phyloP scores from a whole-genome alignment of 2,797 vertebrate species.

The Phoxinus dragarum region DNA sequence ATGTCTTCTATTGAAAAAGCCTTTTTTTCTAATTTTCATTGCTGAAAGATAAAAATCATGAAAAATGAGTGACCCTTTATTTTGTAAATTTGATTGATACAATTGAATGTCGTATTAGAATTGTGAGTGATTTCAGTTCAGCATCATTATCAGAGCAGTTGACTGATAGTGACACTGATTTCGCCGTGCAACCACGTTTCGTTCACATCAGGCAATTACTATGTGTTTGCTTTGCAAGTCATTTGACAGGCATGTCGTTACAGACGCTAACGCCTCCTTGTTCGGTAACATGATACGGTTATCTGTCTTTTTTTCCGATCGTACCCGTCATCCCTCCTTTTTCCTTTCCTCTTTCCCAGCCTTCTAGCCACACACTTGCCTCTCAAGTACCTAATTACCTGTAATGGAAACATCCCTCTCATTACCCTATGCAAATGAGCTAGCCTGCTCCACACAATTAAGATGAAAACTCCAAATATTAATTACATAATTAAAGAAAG shows the following conservation, averaged over 20 bases:
- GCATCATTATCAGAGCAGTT: not conserved
- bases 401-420: slow-evolving; percentile 86
- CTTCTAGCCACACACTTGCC: slow-evolving; percentile 74
- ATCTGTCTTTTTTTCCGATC: slow-evolving; percentile 9
- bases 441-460: slow-evolving; percentile 83
- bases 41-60: not conserved
- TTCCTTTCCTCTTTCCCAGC: slow-evolving; percentile 60
- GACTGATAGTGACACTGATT: slow-evolving; percentile 9
- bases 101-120: not conserved
- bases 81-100: not conserved
- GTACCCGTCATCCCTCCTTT: slow-evolving; percentile 21
- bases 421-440: slow-evolving; percentile 85
- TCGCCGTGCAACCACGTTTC: not conserved
- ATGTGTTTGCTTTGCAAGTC: slow-evolving; percentile 21
- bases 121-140: not conserved
- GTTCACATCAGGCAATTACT: not conserved
- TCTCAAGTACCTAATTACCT: slow-evolving; percentile 85
- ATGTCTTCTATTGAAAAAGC: not conserved
- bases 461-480: slow-evolving; percentile 78
- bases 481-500: slow-evolving; percentile 83
- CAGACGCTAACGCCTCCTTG: slow-evolving; percentile 5
- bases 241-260: slow-evolving; percentile 30
- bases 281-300: not conserved
- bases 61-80: not conserved
- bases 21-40: not conserved